phyloP scores from a whole-genome alignment of 2,888 invertebrate species.

The Stegophylla sp. region DNA sequence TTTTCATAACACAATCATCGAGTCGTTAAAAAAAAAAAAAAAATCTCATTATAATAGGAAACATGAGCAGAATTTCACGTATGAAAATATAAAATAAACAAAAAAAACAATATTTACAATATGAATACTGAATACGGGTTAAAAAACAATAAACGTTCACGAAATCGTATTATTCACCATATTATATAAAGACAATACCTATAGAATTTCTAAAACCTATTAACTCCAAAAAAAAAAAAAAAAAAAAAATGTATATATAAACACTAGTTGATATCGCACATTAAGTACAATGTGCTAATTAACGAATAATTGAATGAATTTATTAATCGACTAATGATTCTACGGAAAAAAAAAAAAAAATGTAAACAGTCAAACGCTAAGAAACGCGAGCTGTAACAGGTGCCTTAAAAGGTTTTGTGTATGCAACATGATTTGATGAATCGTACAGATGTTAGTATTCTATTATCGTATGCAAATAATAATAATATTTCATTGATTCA shows the following conservation, averaged over 20 bases:
- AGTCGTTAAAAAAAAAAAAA: conserved; percentile 1
- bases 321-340: not conserved
- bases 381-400: too few relatives aligned
- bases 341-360: not conserved
- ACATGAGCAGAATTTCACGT: not conserved
- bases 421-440: conserved; percentile 26
- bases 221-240: not conserved
- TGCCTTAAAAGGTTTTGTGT: conserved; percentile 34
- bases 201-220: not conserved
- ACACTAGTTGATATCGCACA: not conserved
- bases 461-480: too few relatives aligned
- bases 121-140: too few relatives aligned
- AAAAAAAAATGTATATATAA: not conserved
- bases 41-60: not conserved
- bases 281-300: not conserved
- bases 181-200: not conserved
- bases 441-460: conserved; percentile 22
- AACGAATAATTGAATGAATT: not conserved
- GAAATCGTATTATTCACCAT: not conserved
- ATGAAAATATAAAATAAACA: not conserved
- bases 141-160: not conserved
- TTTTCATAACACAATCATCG: not conserved
- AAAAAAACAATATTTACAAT: not conserved
- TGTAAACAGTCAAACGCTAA: too few relatives aligned
- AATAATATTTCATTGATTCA: not conserved